A percentile compares a stretch with the other conserved stretches of the same genome.
Evolutionary conservation across 1,140 invertebrate genomes (phyloP).

Genomic region (Brachionus rubens): DNA sequence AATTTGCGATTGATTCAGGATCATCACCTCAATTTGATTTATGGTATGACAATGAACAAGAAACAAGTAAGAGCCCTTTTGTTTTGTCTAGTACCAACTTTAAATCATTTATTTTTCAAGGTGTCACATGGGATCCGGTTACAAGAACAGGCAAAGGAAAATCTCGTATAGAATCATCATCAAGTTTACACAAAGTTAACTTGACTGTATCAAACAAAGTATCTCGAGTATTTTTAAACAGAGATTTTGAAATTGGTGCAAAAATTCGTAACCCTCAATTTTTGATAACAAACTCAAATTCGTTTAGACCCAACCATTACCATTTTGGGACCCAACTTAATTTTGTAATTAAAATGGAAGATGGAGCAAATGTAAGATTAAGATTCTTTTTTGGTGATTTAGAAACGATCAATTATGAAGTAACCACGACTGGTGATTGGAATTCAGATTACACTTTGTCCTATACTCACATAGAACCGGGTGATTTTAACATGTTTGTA

Average conservation of each 20-base stretch:
- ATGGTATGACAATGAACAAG: neutral
- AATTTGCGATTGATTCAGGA: neutral
- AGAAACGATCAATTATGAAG: neutral
- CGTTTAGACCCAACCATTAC: neutral
- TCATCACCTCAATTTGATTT: constrained; percentile 1
- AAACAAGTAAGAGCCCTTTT: too few species aligned
- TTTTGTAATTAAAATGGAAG: constrained; percentile 32
- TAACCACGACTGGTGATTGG: constrained; percentile 41
- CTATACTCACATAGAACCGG: constrained; percentile 11
- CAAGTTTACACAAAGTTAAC: neutral
- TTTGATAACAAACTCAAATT: constrained; percentile 1
- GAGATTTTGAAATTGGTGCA: constrained; percentile 26
- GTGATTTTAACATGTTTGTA: constrained; percentile 15
- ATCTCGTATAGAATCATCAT: neutral
- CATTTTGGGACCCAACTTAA: constrained; percentile 20
- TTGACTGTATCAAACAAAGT: neutral
- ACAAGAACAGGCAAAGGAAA: neutral
- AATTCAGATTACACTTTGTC: neutral
- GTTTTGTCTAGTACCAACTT: too few species aligned
- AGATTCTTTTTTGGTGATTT: constrained; percentile 24
- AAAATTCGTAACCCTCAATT: constrained; percentile 19
- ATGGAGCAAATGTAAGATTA: constrained; percentile 34
- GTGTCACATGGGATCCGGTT: neutral
- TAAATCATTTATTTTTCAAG: too few species aligned
- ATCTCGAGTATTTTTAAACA: neutral